Conservation (phyloP, 2,888 invertebrate genomes). For the Lordiphosa fenestrarum region DNA sequence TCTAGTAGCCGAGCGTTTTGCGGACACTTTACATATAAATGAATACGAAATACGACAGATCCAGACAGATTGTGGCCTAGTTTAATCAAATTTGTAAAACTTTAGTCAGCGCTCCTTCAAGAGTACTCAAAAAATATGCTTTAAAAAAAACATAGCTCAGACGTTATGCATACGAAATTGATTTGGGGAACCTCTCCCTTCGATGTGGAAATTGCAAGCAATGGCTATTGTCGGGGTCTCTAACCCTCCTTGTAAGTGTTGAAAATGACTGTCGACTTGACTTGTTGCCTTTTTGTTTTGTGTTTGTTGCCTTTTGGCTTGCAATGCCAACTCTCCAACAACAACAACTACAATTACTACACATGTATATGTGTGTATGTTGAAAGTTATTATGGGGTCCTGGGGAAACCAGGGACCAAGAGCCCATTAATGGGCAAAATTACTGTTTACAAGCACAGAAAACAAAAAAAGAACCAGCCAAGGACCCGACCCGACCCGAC, state of each 20-base stretch:
- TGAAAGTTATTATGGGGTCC: constrained; percentile 60
- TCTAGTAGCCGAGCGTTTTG: no score
- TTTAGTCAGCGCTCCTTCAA: no score
- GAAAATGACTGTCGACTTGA: constrained; percentile 75
- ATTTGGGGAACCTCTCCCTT: constrained; percentile 19
- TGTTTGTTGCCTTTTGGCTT: constrained; percentile 41
- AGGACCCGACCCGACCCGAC: not conserved
- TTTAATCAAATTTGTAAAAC: no score
- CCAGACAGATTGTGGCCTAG: no score
- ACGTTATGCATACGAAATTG: constrained; percentile 15
- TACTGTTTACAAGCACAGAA: constrained; percentile 68
- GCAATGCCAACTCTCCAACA: constrained; percentile 27
- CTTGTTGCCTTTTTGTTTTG: constrained; percentile 74
- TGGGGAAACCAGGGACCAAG: constrained; percentile 19
- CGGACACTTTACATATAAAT: no score
- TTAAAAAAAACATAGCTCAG: not conserved
- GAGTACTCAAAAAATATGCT: no score
- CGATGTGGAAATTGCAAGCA: constrained; percentile 35
- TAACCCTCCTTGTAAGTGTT: constrained; percentile 65
- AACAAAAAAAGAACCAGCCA: constrained; percentile 11
- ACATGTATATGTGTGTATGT: constrained; percentile 15
- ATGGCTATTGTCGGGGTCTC: constrained; percentile 20
- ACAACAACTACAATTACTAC: constrained; percentile 10
- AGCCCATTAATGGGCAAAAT: constrained; percentile 71
- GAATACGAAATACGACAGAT: no score